A percentile compares a stretch with the other conserved stretches of the same genome.
Conservation (phyloP, 2,113 vertebrate genomes). For the Pelobates fuscus region DNA sequence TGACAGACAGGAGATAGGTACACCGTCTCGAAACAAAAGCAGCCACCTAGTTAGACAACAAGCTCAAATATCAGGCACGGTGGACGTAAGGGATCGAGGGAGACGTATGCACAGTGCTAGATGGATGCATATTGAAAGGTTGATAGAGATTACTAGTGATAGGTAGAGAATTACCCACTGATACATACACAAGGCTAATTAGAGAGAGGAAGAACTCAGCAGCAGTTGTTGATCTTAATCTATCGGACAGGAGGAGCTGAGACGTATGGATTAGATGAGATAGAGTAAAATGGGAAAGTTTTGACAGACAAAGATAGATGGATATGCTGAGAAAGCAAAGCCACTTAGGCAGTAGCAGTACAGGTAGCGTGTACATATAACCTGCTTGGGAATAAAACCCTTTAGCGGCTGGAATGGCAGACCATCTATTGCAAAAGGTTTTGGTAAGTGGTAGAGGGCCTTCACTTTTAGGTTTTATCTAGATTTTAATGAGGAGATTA, state of each 20-base stretch:
- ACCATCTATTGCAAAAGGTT: neutral
- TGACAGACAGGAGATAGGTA: conserved; percentile 45
- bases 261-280: conserved; percentile 37
- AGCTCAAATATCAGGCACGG: conserved; percentile 21
- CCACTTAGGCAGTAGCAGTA: neutral
- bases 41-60: conserved; percentile 39
- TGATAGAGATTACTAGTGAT: conserved; percentile 45
- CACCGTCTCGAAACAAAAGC: conserved; percentile 23
- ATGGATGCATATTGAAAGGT: conserved; percentile 27
- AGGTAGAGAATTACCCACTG: conserved; percentile 28
- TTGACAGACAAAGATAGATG: conserved; percentile 27
- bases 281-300: conserved; percentile 25
- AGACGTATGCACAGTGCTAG: conserved; percentile 14
- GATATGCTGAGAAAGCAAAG: conserved; percentile 19
- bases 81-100: conserved; percentile 10
- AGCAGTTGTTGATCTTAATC: conserved; percentile 44
- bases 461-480: too few species aligned
- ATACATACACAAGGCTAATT: conserved; percentile 42
- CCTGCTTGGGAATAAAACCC: neutral
- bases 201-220: conserved; percentile 29
- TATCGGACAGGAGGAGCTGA: conserved; percentile 27
- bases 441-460: too few species aligned
- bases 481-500: too few species aligned
- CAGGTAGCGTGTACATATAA: conserved; percentile 7
- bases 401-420: neutral